phyloP scores from a whole-genome alignment of 2,888 invertebrate species.

The Diadegma fenestrale region DNA sequence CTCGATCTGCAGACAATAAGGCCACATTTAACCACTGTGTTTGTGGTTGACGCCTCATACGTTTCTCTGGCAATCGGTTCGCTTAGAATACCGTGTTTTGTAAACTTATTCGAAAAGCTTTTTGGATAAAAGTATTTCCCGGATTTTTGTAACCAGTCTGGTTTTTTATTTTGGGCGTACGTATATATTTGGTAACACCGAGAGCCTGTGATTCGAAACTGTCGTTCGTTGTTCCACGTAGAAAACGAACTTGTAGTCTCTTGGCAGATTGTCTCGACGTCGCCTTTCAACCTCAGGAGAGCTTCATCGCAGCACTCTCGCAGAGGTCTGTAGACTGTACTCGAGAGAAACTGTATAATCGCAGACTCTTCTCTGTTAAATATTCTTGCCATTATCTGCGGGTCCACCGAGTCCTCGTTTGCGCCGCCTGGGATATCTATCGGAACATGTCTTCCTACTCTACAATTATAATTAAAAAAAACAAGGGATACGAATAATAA shows the following conservation, averaged over 20 bases:
- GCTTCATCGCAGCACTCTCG: slow-evolving; percentile 36
- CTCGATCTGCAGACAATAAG: slow-evolving; percentile 37
- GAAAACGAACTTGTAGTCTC: slow-evolving; percentile 16
- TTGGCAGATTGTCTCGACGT: slow-evolving; percentile 18
- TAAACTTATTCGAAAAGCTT: slow-evolving; percentile 30
- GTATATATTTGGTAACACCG: slow-evolving; percentile 45
- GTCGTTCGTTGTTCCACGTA: slow-evolving; percentile 33
- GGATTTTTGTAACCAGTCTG: slow-evolving; percentile 42
- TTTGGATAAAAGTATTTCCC: slow-evolving; percentile 45
- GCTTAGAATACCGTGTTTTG: slow-evolving; percentile 33
- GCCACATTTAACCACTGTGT: slow-evolving; percentile 13
- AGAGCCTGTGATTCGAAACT: slow-evolving; percentile 36
- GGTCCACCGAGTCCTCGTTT: neutral
- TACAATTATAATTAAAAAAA: slow-evolving; percentile 7
- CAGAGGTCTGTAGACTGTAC: slow-evolving; percentile 15
- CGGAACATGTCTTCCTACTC: slow-evolving; percentile 15
- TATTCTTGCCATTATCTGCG: neutral
- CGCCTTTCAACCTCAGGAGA: neutral
- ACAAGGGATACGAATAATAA: neutral
- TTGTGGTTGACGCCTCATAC: neutral
- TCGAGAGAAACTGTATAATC: slow-evolving; percentile 9
- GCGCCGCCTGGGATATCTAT: neutral
- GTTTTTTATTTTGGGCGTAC: slow-evolving; percentile 45
- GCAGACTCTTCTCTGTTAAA: slow-evolving; percentile 11
- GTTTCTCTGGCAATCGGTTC: slow-evolving; percentile 22